Base-by-base conservation (phyloP, 2,797 vertebrate species). In the Esox lucius region DNA sequence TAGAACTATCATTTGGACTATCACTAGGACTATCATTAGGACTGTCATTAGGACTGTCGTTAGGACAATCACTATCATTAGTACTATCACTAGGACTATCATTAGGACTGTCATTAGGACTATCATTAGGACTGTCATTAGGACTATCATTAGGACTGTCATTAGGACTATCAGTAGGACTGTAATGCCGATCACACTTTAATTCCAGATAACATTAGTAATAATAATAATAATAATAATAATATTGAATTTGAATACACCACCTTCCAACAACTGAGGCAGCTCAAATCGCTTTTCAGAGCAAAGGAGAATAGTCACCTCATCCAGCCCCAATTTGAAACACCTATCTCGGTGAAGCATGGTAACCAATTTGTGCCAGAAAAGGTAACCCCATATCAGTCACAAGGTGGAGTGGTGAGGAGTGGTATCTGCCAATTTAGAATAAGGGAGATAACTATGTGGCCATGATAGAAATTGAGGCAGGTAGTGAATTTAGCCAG, bases 41-140 rank as follows among this genome's bases (percentile, higher is more conserved):
- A 79, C 82, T 4, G 83, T 68, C 33, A 9, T 9, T 22, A 5
- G 24, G 1, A 39, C 51, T 42, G 42, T 42, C 42, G 42, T 42
- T 42, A 11, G 42, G 5, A 42, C 42, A 42, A 42, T 42, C 42
- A 42, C 2, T 42, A 42, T 9, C 5, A 42, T 42, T 42, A 11
- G 42, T 5, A 42, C 42, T 42, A 42, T 42, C 42, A 42, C 5
- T 42, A 42, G 3, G 1, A 42, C 5, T 42, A 46, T 46, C 42
- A 46, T 11, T 46, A 6, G 1, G 2, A 46, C 42, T 12, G 0
- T 11, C 6, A 46, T 4, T 46, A 13, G 42, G 8, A 46, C 42
- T 46, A 13, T 46, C 9, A 46, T 3, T 46, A 5, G 8, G 2
- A 46, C 42, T 46, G 12, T 46, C 42, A 2, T 5, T 46, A 46